These are phyloP conservation scores for Neotragus pygmaeus DNA, from an alignment of 2,113 vertebrate species.

Conservation along the genomic window DNA sequence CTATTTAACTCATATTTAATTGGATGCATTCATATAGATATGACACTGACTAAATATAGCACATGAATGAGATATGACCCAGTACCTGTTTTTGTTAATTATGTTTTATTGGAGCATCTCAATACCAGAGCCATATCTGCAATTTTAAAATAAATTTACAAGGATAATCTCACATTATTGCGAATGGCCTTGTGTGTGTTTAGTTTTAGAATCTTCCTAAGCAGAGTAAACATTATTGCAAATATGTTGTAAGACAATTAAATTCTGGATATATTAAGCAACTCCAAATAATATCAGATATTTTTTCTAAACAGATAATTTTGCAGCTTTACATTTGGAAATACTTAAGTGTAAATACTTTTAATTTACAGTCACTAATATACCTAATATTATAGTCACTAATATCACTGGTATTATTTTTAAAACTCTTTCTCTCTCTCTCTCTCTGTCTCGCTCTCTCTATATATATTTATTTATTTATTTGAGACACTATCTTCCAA, in stretches of 20 bases:
- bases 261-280: background rate
- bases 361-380: background rate
- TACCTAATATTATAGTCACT: background rate
- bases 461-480: background rate
- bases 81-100: background rate
- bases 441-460: background rate
- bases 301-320: background rate
- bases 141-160: slow-evolving; percentile 36
- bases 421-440: background rate
- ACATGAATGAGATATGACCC: accelerated
- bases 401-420: background rate
- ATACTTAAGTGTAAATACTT: background rate
- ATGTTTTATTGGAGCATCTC: background rate
- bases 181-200: background rate
- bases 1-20: background rate
- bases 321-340: background rate
- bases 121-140: background rate
- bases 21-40: background rate
- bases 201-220: background rate
- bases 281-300: background rate
- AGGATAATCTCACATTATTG: background rate
- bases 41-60: accelerated
- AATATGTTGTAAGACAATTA: background rate
- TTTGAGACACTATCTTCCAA: background rate
- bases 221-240: background rate